Percentiles rank a stretch among this genome's conserved stretches.
phyloP scores from a whole-genome alignment of 2,113 vertebrate genomes.

The Eclectus roratus region DNA sequence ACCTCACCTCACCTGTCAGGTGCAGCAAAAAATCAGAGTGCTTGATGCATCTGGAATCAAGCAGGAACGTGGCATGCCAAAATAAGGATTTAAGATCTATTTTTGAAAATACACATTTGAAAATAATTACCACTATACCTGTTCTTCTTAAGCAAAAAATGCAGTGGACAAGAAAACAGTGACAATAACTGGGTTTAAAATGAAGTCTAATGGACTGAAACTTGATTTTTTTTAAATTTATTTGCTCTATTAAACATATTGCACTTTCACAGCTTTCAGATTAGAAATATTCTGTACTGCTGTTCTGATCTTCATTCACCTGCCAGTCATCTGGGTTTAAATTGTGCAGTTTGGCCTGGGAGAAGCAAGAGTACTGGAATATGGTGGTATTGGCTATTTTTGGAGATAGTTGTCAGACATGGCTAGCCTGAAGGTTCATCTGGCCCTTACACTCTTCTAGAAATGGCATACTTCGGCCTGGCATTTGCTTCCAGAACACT shows the following conservation, averaged over 20 bases:
- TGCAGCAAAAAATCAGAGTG: background rate
- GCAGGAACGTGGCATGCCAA: background rate
- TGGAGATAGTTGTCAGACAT: background rate
- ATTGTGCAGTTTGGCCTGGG: background rate
- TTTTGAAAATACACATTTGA: background rate
- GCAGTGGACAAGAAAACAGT: background rate
- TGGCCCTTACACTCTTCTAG: background rate
- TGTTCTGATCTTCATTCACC: background rate
- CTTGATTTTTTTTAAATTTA: background rate
- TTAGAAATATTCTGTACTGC: background rate
- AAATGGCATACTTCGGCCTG: background rate
- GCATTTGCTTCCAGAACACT: background rate
- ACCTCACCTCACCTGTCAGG: background rate
- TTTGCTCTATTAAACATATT: background rate
- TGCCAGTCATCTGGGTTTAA: background rate
- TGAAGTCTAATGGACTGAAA: background rate
- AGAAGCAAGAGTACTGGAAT: background rate
- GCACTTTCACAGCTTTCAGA: background rate
- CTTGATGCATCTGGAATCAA: background rate
- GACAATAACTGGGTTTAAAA: background rate
- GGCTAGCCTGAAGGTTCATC: background rate
- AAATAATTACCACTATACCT: background rate
- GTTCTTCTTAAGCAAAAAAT: background rate
- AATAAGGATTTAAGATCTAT: background rate
- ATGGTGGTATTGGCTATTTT: background rate